Base-by-base conservation (phyloP, 1,140 invertebrate species). In the Hylaeus anthracinus region DNA sequence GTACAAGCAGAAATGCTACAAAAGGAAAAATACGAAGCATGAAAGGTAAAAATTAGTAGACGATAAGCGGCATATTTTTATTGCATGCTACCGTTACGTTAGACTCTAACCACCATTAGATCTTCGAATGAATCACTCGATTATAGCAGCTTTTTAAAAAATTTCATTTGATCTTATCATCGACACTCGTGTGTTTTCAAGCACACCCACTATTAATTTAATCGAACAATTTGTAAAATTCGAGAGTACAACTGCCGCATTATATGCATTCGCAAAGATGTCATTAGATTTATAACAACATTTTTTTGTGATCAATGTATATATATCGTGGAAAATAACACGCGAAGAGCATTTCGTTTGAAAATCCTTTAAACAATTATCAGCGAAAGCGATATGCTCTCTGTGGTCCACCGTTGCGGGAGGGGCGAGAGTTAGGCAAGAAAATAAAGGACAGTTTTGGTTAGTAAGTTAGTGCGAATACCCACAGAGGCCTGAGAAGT, bases 391-490 rank as follows among this genome's bases (percentile, higher is more conserved):
- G 86, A 86, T 69, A 87, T 72, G 74, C 67, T 86, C 82, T 81
- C 81, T 87, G 78, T 84, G 78, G 79, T 83, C 76, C 72, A 74
- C 67, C 65, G 69, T 73, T 72, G 71, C 51, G 74, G 70, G 76
- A 73, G n/a, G 82, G 85, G 70, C 43, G 72, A 71, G 70, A 66
- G 70, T 15, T 74, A 73, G 67, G 76, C 61, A 83, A 26, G 83
- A 82, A 86, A 79, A 76, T 74, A 67, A 72, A 78, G 85, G 73
- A 85, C 67, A 81, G 81, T 90, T 64, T 90, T 66, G 87, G 90
- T 92, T 91, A 92, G 90, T 91, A 90, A 89, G 90, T 90, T 91
- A 91, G 91, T 91, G 88, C 88, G 90, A 92, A 92, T 92, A 92
- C 92, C 92, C 92, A 92, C 92, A 92, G 92, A 92, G 90, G 90